phyloP scores from a whole-genome alignment of 2,888 invertebrate species.

The Atethmia centrago region DNA sequence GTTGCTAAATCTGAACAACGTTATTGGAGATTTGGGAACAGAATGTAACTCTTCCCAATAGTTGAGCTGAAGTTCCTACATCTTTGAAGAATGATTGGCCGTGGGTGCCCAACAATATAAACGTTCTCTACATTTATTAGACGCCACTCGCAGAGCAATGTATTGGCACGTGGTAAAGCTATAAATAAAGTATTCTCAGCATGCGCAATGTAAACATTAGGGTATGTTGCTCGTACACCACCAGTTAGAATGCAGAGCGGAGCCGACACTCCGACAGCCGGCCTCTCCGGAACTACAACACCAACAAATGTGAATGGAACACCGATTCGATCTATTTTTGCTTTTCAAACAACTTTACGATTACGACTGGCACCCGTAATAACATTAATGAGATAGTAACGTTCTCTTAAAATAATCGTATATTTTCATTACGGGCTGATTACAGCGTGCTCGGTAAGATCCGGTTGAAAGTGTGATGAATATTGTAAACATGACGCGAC shows the following conservation, averaged over 20 bases:
- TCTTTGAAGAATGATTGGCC: background rate
- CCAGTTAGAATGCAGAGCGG: constrained; percentile 21
- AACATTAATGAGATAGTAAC: constrained; percentile 37
- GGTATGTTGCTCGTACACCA: constrained; percentile 14
- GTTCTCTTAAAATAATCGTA: constrained; percentile 37
- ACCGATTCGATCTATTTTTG: constrained; percentile 43
- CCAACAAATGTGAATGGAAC: constrained; percentile 39
- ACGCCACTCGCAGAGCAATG: background rate
- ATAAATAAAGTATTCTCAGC: constrained; percentile 28
- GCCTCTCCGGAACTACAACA: constrained; percentile 16
- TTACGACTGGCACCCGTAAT: constrained; percentile 4
- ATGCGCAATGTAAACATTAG: constrained; percentile 38
- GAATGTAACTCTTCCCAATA: background rate
- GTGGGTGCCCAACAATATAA: background rate
- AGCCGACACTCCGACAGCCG: background rate
- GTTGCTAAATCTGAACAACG: constrained; percentile 13
- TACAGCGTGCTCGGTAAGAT: constrained; percentile 32
- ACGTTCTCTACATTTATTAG: background rate
- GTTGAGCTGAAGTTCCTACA: background rate
- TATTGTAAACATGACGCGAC: constrained; percentile 37
- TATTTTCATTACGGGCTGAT: constrained; percentile 44
- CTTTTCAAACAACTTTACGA: constrained; percentile 35
- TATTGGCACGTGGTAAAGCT: constrained; percentile 10
- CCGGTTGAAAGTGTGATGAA: constrained; percentile 56
- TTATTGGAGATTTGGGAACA: background rate